Evolutionary conservation across 1,140 invertebrate species (phyloP), one percentile per base, ranked within the genome.

Genomic region (Eufriesea mexicana): DNA sequence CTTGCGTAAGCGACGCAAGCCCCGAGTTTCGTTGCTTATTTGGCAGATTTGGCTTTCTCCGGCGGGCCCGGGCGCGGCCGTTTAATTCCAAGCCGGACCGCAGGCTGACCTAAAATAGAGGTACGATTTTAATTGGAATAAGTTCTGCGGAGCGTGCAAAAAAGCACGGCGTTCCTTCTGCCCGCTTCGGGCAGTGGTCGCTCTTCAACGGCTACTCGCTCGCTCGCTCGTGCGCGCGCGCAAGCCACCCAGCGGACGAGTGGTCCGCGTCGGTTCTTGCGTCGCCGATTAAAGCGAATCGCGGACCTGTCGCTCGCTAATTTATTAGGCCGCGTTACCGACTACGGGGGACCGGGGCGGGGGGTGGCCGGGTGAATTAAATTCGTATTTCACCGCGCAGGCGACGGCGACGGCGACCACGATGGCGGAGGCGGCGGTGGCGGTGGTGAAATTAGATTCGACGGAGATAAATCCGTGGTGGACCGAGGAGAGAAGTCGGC

Each of bases 61-160:
- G 23, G 2, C 5, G 23, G 18, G 18, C 10, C 18, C n/a, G 25
- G 57, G 8, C 7, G 14, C 9, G 55, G 14, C 64, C 68, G 47
- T 68, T 76, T 89, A 72, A 85, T 90, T 90, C 70, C 49, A 47
- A 49, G 51, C 62, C 49, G 12, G 28, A n/a, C 61, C 57, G 20
- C 6, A 54, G 62, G 35, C 28, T 77, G 73, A 70, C 73, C 85
- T 88, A 87, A 89, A 91, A 90, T 89, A 91, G 87, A 92, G 89
- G 85, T 90, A 88, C 86, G 84, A 87, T 90, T 92, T 92, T 91
- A 92, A 92, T 91, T 92, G 89, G 86, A 91, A 90, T 91, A 88
- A 90, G 82, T 88, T 83, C 59, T 62, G 73, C 71, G 82, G 42
- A 79, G 49, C 64, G 57, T 20, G 49, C 67, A 86, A 90, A 89